Conservation (phyloP, 2,113 vertebrate genomes). For the Onychostoma macrolepis region DNA sequence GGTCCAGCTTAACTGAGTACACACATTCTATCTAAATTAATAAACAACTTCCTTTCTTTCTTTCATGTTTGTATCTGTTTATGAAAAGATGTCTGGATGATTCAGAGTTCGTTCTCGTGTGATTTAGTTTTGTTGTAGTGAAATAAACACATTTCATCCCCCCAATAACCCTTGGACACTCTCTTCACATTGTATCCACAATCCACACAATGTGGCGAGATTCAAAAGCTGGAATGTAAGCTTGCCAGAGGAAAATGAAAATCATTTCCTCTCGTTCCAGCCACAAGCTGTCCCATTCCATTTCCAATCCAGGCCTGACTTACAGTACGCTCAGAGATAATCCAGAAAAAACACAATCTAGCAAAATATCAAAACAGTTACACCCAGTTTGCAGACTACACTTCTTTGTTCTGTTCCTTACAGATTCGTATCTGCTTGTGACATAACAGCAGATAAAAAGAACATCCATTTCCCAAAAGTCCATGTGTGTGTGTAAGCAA, state of each 20-base stretch:
- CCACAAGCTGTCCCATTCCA: conserved; percentile 16
- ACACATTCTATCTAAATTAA: background rate
- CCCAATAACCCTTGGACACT: background rate
- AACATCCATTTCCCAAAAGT: background rate
- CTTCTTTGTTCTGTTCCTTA: background rate
- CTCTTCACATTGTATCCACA: conserved; percentile 4
- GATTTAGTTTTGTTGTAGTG: conserved; percentile 13
- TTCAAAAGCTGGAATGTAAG: conserved; percentile 30
- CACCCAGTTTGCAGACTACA: background rate
- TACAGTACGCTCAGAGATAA: conserved; percentile 6
- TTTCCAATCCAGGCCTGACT: conserved; percentile 5
- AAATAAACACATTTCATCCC: background rate
- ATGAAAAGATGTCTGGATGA: background rate
- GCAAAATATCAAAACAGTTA: conserved; percentile 19
- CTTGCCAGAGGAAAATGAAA: conserved; percentile 37
- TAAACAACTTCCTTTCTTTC: background rate
- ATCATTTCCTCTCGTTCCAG: conserved; percentile 15
- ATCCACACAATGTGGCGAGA: conserved; percentile 43
- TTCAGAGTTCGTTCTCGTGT: conserved; percentile 11
- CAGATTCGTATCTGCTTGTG: background rate
- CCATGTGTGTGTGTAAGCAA: conserved; percentile 1
- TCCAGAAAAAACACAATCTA: conserved; percentile 28
- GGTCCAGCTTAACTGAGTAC: background rate
- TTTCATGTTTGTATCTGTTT: background rate
- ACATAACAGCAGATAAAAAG: background rate